Evolutionary conservation across 92 coral and sea anemone species (phyloP), one percentile per base, ranked within the genome.

Genomic region (Porites cylindrica): DNA sequence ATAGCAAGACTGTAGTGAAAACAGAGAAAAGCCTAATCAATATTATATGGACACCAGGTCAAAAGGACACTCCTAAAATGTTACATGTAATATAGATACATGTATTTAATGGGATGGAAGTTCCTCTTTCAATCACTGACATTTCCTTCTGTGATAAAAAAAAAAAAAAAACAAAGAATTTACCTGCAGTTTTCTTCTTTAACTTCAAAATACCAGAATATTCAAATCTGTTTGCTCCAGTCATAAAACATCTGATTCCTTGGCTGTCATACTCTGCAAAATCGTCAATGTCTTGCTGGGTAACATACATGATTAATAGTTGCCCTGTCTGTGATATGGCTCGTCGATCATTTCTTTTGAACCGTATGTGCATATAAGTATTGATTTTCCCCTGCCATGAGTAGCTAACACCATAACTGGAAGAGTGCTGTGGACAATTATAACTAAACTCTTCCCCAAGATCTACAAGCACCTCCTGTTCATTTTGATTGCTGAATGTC

Each of bases 301-400:
- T 58, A 21, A 91, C 67, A 51, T 8, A 82, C 88, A 91, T 73
- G 18, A 91, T 75, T 66, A 24, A 21, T 79, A 91, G 66, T 26
- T 51, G 24, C 12, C 94, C 94, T 12, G 20, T 62, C n/a, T 75
- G 91, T 4, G 72, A 24, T 0, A 75, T 75, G 10, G 84, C 94
- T 51, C 66, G n/a, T 3, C 20, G 32, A 0, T 6, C 17, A 67
- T 26, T 66, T 21, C 70, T 29, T 43, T 21, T 21, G 32, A 68
- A 75, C 38, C 5, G 75, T 9, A 73, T 60, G 3, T 51, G 0
- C 16, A 14, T 0, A n/a, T n/a, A n/a, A 14, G 3, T 1, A 14
- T 4, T 6, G 2, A 52, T 10, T 7, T n/a, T 14, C 2, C 50
- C 43, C 6, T 1, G 2, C 90, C 85, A 75, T 0, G 67, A 75